Evolutionary conservation across 2,797 vertebrate species (phyloP), one percentile per base, ranked within the genome.

Genomic region (Tiaroga cobitis): DNA sequence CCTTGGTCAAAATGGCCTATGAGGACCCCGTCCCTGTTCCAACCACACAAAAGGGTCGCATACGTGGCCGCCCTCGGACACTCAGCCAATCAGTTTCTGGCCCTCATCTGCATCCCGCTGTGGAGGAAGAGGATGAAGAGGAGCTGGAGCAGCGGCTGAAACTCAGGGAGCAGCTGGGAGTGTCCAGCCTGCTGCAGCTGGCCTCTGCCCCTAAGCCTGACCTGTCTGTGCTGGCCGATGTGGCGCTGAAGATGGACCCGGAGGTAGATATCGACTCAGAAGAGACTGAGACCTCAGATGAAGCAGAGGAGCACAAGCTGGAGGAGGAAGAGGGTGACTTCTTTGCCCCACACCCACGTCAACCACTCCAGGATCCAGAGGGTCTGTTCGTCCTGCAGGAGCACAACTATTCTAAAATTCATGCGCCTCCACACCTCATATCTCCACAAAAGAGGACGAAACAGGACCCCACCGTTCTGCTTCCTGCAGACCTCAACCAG

Each of bases 391-490:
- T 97, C 56, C 85, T 96, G 2, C 91, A 95, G 89, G 97, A 98
- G 90, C 97, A 98, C 93, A 98, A 97, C 92, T 98, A 98, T 77
- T 96, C 95, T 89, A 95, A 94, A 90, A 92, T 95, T 0, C 81
- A 95, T 67, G 43, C 91, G 21, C 19, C 84, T 70, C 63, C 80
- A 4, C 43, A 85, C 4, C 34, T 73, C 70, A 6, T 76, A 18
- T 59, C 90, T 0, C 34, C 41, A 87, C 90, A 80, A 86, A 95
- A 88, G 90, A 93, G 88, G 86, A 91, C 91, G 67, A 94, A 89
- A 56, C 92, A 90, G 29, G 93, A 94, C 75, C 68, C 93, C 54
- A 92, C 93, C 2, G 90, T 94, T 65, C 82, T 95, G 81, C 92
- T 95, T 39, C 90, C 95, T 19, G 87, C 94, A 0, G 95, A 96